Conservation (phyloP, 2,888 invertebrate species). For the Amiota mariae region DNA sequence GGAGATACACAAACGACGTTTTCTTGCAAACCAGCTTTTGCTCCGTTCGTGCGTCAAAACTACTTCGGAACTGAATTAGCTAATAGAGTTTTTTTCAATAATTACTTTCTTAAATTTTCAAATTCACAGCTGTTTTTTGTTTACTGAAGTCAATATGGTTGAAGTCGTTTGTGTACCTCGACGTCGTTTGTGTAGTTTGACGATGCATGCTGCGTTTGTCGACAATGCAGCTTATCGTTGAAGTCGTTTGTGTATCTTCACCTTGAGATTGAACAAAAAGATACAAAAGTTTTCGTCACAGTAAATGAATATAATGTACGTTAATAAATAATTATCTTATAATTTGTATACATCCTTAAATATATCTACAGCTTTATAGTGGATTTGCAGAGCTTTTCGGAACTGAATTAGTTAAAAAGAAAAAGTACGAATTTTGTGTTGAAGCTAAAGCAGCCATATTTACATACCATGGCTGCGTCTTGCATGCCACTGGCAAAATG, state of each 20-base stretch:
- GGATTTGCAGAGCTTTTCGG: conserved; percentile 98
- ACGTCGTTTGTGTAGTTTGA: too few relatives aligned
- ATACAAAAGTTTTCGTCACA: conserved; percentile 86
- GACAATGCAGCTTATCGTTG: too few relatives aligned
- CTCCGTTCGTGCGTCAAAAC: too few relatives aligned
- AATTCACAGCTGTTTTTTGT: too few relatives aligned
- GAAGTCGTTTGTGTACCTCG: too few relatives aligned
- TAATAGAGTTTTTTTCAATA: too few relatives aligned
- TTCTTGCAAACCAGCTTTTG: too few relatives aligned
- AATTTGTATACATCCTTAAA: conserved; percentile 31
- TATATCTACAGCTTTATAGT: conserved; percentile 80
- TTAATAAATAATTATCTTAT: background rate
- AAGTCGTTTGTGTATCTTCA: conserved; percentile 92
- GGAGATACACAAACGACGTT: too few relatives aligned
- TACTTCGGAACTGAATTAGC: too few relatives aligned
- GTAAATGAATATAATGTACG: conserved; percentile 71
- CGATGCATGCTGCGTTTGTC: too few relatives aligned
- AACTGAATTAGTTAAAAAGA: conserved; percentile 93
- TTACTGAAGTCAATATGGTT: too few relatives aligned
- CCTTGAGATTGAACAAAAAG: conserved; percentile 93
- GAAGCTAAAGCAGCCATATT: conserved; percentile 97
- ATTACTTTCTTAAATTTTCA: conserved; percentile 90
- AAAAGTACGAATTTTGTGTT: conserved; percentile 89
- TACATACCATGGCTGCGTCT: conserved; percentile 94
- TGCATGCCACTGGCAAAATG: conserved; percentile 89